Evolutionary conservation across 2,797 vertebrate genomes (phyloP).

Genomic region (Oreonectes daqikongensis): DNA sequence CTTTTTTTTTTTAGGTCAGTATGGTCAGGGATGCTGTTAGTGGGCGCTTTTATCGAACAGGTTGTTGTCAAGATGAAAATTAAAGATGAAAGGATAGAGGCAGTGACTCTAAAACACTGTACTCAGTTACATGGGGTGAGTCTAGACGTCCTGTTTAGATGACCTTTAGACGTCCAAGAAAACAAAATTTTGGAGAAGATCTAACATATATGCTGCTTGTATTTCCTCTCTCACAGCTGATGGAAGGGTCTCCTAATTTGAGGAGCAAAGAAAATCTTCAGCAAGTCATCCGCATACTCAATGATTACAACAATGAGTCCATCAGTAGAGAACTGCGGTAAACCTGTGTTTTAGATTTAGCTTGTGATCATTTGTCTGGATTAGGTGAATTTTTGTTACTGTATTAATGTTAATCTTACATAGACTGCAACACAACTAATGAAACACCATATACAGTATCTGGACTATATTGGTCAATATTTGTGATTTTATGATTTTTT

Average conservation of each 20-base stretch:
- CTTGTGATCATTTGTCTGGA: no score
- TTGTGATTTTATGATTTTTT: no score
- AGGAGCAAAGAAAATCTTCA: constrained; percentile 59
- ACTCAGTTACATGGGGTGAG: constrained; percentile 69
- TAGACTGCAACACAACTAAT: no score
- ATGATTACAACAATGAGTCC: constrained; percentile 67
- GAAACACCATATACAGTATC: no score
- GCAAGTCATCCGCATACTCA: constrained; percentile 75
- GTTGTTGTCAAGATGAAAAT: constrained; percentile 60
- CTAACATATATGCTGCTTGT: not conserved
- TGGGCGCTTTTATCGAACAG: constrained; percentile 73
- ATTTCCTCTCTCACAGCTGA: constrained; percentile 63
- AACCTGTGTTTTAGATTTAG: not conserved
- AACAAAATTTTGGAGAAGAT: not conserved
- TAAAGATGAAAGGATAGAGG: constrained; percentile 51
- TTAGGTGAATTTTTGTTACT: no score
- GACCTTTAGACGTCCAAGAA: not conserved
- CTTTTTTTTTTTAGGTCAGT: constrained; percentile 62
- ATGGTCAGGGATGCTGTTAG: constrained; percentile 69
- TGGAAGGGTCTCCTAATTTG: constrained; percentile 69
- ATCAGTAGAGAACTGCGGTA: constrained; percentile 71
- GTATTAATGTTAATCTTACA: no score
- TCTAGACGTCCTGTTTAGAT: not conserved
- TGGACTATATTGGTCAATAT: no score
- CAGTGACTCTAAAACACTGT: constrained; percentile 71